Evolutionary conservation across 2,888 invertebrate species (phyloP).

Genomic region (Anthophora plumipes): DNA sequence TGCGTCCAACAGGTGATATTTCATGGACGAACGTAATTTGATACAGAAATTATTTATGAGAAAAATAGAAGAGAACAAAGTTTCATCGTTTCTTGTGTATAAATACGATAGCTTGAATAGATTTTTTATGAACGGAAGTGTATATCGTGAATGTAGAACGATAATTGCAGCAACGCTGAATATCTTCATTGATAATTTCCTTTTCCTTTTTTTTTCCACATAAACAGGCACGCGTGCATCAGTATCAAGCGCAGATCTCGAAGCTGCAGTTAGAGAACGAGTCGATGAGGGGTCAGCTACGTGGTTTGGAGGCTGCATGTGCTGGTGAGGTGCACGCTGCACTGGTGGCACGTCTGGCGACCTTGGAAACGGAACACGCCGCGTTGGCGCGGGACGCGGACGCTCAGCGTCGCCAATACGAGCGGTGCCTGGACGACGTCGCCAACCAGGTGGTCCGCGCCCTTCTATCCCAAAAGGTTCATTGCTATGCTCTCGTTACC

Average conservation of each 20-base stretch:
- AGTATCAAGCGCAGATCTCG: slow-evolving; percentile 89
- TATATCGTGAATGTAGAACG: too few species aligned
- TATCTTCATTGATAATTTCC: not conserved
- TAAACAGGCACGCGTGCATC: slow-evolving; percentile 88
- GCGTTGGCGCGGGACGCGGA: slow-evolving; percentile 88
- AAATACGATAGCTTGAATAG: too few species aligned
- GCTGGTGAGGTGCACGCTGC: slow-evolving; percentile 84
- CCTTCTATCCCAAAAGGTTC: slow-evolving; percentile 93
- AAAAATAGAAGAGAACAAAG: too few species aligned
- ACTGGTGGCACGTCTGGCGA: slow-evolving; percentile 86
- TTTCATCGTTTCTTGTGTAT: too few species aligned
- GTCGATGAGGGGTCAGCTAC: slow-evolving; percentile 86
- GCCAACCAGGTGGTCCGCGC: slow-evolving; percentile 94
- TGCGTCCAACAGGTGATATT: too few species aligned
- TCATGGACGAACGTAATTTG: too few species aligned
- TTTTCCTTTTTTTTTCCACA: slow-evolving; percentile 10
- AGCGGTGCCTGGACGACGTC: slow-evolving; percentile 92
- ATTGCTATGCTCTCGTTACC: slow-evolving; percentile 73
- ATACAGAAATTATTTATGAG: too few species aligned
- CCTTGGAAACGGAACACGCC: slow-evolving; percentile 87
- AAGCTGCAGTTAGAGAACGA: slow-evolving; percentile 89
- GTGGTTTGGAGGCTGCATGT: slow-evolving; percentile 80
- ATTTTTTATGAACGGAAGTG: too few species aligned
- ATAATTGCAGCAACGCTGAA: too few species aligned
- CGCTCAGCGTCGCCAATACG: slow-evolving; percentile 90